These are phyloP conservation scores for Pipistrellus nathusii DNA, from an alignment of 2,797 vertebrate species.

Conservation along the genomic window DNA sequence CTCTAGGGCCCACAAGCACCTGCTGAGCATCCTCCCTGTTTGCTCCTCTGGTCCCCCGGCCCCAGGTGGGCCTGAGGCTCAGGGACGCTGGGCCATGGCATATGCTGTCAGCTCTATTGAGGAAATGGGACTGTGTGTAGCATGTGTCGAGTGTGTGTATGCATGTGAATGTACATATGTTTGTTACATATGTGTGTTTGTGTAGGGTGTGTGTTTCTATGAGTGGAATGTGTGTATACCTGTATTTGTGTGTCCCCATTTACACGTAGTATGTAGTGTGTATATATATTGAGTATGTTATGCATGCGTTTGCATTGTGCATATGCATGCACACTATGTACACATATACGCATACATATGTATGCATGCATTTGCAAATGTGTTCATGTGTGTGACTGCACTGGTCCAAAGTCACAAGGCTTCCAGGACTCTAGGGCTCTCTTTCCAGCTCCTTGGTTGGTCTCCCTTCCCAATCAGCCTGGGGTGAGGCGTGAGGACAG, in stretches of 20 bases:
- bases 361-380: neutral
- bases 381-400: neutral
- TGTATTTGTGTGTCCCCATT: neutral
- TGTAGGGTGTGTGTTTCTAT: neutral
- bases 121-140: neutral
- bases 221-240: neutral
- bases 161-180: neutral
- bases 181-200: neutral
- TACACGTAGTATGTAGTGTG: neutral
- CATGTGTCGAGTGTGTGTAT: neutral
- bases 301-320: neutral
- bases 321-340: no score
- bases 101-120: neutral
- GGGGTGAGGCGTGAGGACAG: neutral
- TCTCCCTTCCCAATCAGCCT: neutral
- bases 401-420: neutral
- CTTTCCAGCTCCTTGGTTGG: neutral
- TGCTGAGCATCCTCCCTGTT: fast-evolving
- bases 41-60: neutral
- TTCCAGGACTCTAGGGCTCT: fast-evolving
- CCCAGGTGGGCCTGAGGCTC: neutral
- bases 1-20: neutral
- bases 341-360: no score
- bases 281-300: neutral
- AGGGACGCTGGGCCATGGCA: fast-evolving